Base-by-base conservation (phyloP, 2,797 vertebrate species). In the Neomorphus geoffroyi region DNA sequence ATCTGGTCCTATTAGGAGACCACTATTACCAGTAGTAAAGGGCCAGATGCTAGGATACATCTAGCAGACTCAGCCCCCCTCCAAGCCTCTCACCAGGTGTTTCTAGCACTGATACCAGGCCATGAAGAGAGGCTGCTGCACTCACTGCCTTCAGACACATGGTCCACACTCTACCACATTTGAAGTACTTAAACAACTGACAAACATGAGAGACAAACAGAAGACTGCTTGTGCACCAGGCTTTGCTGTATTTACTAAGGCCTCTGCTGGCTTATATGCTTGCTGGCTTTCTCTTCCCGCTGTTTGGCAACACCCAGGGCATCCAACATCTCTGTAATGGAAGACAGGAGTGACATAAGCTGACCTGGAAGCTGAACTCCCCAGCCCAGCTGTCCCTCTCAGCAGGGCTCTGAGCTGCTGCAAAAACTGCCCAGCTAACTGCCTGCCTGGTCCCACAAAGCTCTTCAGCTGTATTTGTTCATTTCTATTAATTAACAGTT, bases 231-330 rank as follows among this genome's bases (percentile, higher is more conserved):
- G 93, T 75, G 89, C 96, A 92, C 69, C 84, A 96, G 56, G 45
- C 94, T 96, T 97, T 96, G 78, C 32, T 94, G 70, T 96, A 24
- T 41, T 98, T 95, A 96, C 64, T 98, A 95, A 95, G 83, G 96
- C 66, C 90, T 93, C 62, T 94, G 95, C 94, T 91, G 46, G 72
- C 72, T 97, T 33, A 98, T 97, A 83, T 98, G 97, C 94, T 97
- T 98, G 97, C 98, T 98, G 87, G 98, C 97, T 93, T 98, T 98
- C 35, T 98, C 98, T 72, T 98, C 98, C 83, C 96, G 84, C 78
- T 98, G 98, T 97, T 98, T 97, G 82, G 98, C 98, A 60, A 96
- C 62, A 12, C 72, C 96, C 90, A 98, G 92, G 85, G 97, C 94
- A 53, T 96, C 96, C 91, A 98, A 15, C 2, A 94, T 97, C 88